A percentile compares a stretch with the other conserved stretches of the same genome.
These are phyloP conservation scores for Philereme vetulata DNA, from an alignment of 2,888 invertebrate species.

Conservation along the genomic window DNA sequence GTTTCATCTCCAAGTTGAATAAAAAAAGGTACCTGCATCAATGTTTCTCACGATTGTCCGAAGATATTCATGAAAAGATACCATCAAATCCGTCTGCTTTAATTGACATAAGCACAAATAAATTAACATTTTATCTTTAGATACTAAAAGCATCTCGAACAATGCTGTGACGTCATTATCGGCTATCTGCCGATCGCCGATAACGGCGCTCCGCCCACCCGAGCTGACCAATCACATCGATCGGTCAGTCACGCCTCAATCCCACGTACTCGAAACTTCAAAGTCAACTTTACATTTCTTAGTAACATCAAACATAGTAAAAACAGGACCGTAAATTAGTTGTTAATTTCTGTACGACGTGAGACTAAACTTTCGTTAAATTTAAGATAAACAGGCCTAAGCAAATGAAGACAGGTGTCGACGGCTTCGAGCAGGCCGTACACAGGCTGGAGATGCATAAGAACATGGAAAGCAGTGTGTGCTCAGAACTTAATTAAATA, in stretches of 20 bases:
- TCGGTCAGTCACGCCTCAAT: constrained; percentile 64
- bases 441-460: constrained; percentile 59
- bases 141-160: constrained; percentile 28
- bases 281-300: constrained; percentile 27
- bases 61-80: constrained; percentile 20
- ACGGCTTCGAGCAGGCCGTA: constrained; percentile 65
- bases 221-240: constrained; percentile 72
- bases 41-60: constrained; percentile 21
- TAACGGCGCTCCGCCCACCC: constrained; percentile 70
- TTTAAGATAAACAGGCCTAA: constrained; percentile 78
- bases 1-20: too few species aligned
- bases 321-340: constrained; percentile 71
- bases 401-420: constrained; percentile 81
- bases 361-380: constrained; percentile 78
- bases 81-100: constrained; percentile 23
- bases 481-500: constrained; percentile 76
- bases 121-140: constrained; percentile 28
- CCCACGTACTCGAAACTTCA: constrained; percentile 25
- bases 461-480: constrained; percentile 77
- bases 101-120: constrained; percentile 22
- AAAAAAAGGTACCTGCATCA: neutral
- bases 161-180: constrained; percentile 52
- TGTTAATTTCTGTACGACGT: constrained; percentile 80
- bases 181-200: constrained; percentile 57
- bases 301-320: constrained; percentile 37